Base-by-base conservation (phyloP, 2,888 invertebrate species). In the Drosophila borborema region DNA sequence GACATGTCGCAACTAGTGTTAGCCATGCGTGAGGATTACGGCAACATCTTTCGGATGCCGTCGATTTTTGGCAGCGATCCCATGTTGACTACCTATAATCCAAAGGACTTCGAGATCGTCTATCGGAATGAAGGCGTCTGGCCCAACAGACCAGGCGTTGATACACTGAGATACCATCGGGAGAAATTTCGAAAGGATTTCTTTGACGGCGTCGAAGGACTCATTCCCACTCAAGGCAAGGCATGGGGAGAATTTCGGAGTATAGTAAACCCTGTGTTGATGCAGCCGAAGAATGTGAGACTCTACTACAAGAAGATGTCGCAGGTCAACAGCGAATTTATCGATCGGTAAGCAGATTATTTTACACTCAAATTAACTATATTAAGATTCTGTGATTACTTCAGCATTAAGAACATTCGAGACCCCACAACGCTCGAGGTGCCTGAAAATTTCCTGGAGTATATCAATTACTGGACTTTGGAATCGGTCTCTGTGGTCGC, bases 231-330 rank as follows among this genome's bases (percentile, higher is more conserved):
- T 6, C 80, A 89, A 56, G 90, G 78, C 0, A 95, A 94, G 20
- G 92, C 95, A 76, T 96, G 96, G 96, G 94, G 95, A 31, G 93
- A 95, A 51, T 94, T 96, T 64, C 94, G 96, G n/a, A 94, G 94
- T 2, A 95, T 94, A 74, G 95, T 95, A 0, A 95, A 96, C 87
- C 95, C 95, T 62, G 94, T 95, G 36, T 93, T 96, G 91, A 92
- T 96, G 92, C 94, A 95, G 81, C 95, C 95, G 0, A 94, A 95
- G 81, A 89, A 94, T 48, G 92, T 94, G 0, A 94, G 94, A 82
- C 86, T 94, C 0, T 95, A 95, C 68, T 91, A 93, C 9, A 92
- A 94, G 10, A 93, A 91, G 10, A 92, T 95, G 69, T 93, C 94
- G 34, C 93, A 93, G 68, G 94, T 95, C 34, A 93, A 94, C 41